Evolutionary conservation across 2,888 invertebrate species (phyloP).

Genomic region (Calephelis perditalis): DNA sequence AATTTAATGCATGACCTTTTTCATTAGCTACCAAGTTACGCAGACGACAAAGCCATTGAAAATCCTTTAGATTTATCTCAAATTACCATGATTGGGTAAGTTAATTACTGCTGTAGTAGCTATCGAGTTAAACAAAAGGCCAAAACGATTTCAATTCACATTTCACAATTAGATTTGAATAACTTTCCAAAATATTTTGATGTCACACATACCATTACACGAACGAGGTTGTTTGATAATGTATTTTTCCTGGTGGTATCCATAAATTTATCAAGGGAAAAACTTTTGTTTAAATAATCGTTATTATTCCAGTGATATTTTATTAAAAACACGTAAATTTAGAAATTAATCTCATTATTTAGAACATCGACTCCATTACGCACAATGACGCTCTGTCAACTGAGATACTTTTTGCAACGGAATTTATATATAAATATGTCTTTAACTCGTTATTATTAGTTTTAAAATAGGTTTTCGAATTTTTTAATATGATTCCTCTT

Average conservation of each 20-base stretch:
- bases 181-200: constrained; percentile 80
- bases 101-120: constrained; percentile 6
- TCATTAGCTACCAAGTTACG: constrained; percentile 76
- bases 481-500: constrained; percentile 3
- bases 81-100: constrained; percentile 8
- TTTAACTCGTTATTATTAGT: background rate
- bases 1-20: constrained; percentile 73
- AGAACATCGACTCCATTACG: constrained; percentile 81
- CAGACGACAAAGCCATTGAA: constrained; percentile 67
- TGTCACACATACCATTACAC: constrained; percentile 73
- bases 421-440: constrained; percentile 40
- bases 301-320: constrained; percentile 57
- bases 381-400: constrained; percentile 81
- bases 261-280: constrained; percentile 50
- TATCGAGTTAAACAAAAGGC: constrained; percentile 5
- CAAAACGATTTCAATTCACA: constrained; percentile 11
- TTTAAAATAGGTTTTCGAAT: constrained; percentile 4
- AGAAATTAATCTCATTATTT: constrained; percentile 51
- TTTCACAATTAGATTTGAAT: constrained; percentile 37
- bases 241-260: constrained; percentile 46
- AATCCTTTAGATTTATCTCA: constrained; percentile 30
- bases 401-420: constrained; percentile 46
- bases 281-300: constrained; percentile 56
- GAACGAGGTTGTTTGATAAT: constrained; percentile 60
- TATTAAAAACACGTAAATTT: constrained; percentile 44